Evolutionary conservation across 2,113 vertebrate species (phyloP).

Genomic region (Chunga burmeisteri): DNA sequence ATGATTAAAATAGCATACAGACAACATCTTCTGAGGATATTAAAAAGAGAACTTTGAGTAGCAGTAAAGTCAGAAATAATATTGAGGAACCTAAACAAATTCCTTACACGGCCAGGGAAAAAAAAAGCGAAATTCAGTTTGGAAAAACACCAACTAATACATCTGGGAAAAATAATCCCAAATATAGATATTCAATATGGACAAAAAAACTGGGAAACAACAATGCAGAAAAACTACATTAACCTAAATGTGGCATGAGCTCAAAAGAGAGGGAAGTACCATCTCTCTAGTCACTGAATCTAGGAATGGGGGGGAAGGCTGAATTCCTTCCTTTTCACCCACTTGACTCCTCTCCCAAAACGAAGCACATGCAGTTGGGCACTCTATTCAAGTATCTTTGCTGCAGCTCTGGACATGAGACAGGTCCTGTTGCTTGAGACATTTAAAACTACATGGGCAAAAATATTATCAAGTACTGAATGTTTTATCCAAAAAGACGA

Average conservation of each 20-base stretch:
- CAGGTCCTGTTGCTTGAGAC: not conserved
- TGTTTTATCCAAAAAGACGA: not conserved
- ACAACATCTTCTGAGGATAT: conserved; percentile 38
- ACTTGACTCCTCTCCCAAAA: not conserved
- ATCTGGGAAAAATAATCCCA: conserved; percentile 28
- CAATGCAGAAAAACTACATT: not conserved
- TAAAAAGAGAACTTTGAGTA: not conserved
- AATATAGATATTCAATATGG: not conserved
- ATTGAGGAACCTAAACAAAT: not conserved
- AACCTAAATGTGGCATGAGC: not conserved
- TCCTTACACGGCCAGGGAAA: not conserved
- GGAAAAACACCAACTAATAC: conserved; percentile 15
- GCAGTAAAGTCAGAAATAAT: conserved; percentile 22
- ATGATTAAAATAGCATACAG: conserved; percentile 51
- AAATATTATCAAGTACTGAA: not conserved
- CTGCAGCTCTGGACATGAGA: not conserved
- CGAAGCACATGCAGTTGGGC: fast-evolving
- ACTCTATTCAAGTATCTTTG: not conserved
- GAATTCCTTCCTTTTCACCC: not conserved
- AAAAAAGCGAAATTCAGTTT: conserved; percentile 3
- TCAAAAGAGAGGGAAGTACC: not conserved
- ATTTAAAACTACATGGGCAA: not conserved
- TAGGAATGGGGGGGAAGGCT: not conserved
- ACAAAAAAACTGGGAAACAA: conserved; percentile 17
- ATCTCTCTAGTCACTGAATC: not conserved